Conservation (phyloP, 2,888 invertebrate genomes). For the Buathra laborator region DNA sequence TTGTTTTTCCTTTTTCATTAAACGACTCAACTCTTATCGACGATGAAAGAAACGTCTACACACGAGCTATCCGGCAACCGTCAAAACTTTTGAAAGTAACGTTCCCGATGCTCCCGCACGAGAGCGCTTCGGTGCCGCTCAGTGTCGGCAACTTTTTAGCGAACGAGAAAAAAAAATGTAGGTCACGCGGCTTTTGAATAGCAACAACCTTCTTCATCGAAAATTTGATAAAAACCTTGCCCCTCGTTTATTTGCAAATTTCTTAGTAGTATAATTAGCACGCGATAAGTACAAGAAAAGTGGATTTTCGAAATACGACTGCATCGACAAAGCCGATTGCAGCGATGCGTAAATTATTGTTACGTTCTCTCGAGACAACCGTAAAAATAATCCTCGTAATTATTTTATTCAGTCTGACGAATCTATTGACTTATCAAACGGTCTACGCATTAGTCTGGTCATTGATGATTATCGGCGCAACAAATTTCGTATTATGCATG, state of each 20-base stretch:
- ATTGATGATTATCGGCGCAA: constrained; percentile 67
- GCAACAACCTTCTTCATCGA: background rate
- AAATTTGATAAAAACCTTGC: constrained; percentile 1
- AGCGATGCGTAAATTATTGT: constrained; percentile 61
- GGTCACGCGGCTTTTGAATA: constrained; percentile 33
- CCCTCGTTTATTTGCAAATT: background rate
- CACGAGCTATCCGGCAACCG: constrained; percentile 66
- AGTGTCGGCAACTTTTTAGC: background rate
- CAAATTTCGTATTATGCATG: constrained; percentile 65
- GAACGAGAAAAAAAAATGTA: constrained; percentile 1
- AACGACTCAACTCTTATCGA: constrained; percentile 17
- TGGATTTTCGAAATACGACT: background rate
- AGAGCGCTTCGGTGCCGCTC: constrained; percentile 48
- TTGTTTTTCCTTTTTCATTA: constrained; percentile 34
- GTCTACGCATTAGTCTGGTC: constrained; percentile 72
- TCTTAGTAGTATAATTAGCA: background rate
- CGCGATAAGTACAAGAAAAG: constrained; percentile 2
- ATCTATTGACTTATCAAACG: constrained; percentile 72
- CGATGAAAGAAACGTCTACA: constrained; percentile 36
- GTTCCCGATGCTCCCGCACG: constrained; percentile 69
- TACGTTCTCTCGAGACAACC: constrained; percentile 63
- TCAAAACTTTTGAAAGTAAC: constrained; percentile 74
- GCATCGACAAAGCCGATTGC: constrained; percentile 28
- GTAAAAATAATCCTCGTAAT: constrained; percentile 71
- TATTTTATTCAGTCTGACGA: constrained; percentile 71